Evolutionary conservation across 1,140 invertebrate species (phyloP), one percentile per base, ranked within the genome.

Genomic region (Drosophila persimilis): DNA sequence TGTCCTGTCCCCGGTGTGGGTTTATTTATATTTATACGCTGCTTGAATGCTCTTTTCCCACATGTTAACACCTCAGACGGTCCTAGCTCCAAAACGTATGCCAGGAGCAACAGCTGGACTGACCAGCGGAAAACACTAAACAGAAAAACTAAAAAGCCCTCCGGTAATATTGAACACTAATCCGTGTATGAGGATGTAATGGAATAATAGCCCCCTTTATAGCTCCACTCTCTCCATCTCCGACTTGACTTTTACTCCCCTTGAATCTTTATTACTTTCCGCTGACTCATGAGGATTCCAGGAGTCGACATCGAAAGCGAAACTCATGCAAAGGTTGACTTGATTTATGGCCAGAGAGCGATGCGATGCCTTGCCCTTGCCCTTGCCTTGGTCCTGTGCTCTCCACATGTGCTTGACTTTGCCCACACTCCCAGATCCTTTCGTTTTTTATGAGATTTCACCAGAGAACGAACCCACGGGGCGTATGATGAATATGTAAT

Each of bases 401-500:
- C 60, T 71, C 61, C 76, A 84, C 73, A 71, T 73, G 61, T 75
- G 64, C 59, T 51, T 50, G 53, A 59, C 45, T 56, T 35, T 7
- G 20, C 50, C 48, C 51, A 8, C 31, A 31, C 31, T 71, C 51
- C 6, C 43, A 51, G 41, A 2, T 20, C 31, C 69, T 43, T 46
- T 41, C 26, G 8, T 24, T 78, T 76, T 73, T 52, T 56, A 57
- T 52, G 77, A 67, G 59, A 31, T 62, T 39, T 39, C 35, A 9
- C 39, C 26, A 11, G 9, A 29, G 60, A 4, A 13, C 11, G 0
- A 39, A 11, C 59, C 66, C 60, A 61, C 80, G 53, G 73, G 77
- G 80, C 80, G 80, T 80, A 85, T 85, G 83, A 85, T 85, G 83
- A 85, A 85, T 86, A 86, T 77, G 81, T 86, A 85, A 85, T 85